A percentile compares a stretch with the other conserved stretches of the same genome.
Evolutionary conservation across 2,888 invertebrate genomes (phyloP).

Genomic region (Sericinus montela): DNA sequence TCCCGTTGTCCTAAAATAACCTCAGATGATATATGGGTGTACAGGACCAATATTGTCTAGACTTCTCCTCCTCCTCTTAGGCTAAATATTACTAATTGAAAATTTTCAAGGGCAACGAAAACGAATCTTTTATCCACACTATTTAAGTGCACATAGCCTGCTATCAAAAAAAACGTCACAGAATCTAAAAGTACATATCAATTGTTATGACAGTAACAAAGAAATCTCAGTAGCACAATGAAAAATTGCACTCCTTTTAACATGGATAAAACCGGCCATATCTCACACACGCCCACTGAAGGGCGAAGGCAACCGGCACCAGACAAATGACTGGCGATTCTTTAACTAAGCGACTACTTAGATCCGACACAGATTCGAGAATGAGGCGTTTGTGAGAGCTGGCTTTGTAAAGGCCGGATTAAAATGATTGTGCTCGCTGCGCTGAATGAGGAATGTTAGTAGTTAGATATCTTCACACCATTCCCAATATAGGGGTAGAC

Average conservation of each 20-base stretch:
- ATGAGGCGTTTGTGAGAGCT: constrained; percentile 9
- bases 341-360: constrained; percentile 7
- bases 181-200: neutral
- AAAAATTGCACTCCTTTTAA: constrained; percentile 16
- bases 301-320: constrained; percentile 5
- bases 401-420: constrained; percentile 15
- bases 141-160: too few species aligned
- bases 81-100: too few species aligned
- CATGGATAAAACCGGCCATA: constrained; percentile 14
- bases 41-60: too few species aligned
- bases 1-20: too few species aligned
- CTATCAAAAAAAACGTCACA: neutral
- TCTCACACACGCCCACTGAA: constrained; percentile 19
- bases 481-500: too few species aligned
- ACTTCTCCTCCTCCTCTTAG: too few species aligned
- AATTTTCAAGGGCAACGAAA: too few species aligned
- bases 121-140: too few species aligned
- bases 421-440: constrained; percentile 11
- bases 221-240: constrained; percentile 11
- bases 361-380: constrained; percentile 14
- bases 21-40: too few species aligned
- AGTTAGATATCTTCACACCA: too few species aligned
- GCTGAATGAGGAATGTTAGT: constrained; percentile 11
- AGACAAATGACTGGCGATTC: constrained; percentile 19
- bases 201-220: constrained; percentile 10